Conservation (phyloP, 2,797 vertebrate species). For the Carcharodon carcharias region DNA sequence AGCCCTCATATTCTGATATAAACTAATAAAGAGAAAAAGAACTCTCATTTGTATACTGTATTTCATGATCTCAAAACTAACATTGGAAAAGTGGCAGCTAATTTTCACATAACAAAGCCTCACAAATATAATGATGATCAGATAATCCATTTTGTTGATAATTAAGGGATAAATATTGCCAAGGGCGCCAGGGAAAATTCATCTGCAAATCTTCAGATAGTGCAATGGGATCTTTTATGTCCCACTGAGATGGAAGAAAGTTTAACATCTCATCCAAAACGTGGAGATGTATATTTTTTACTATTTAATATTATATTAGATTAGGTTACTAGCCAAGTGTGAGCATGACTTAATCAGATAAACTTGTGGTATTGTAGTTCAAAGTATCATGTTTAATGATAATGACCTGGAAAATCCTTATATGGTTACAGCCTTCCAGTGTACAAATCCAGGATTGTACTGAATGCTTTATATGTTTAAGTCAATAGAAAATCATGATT, state of each 20-base stretch:
- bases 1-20: too few relatives aligned
- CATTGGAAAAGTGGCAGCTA: background rate
- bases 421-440: background rate
- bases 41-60: background rate
- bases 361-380: background rate
- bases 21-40: too few relatives aligned
- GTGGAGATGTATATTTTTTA: background rate
- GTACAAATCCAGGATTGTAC: background rate
- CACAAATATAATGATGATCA: background rate
- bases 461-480: background rate
- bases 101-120: background rate
- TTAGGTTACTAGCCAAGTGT: background rate
- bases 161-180: background rate
- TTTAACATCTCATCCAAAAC: background rate
- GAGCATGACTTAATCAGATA: background rate
- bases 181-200: background rate
- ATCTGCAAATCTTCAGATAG: background rate
- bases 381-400: background rate
- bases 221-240: background rate
- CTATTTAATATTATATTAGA: background rate
- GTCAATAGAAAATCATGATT: background rate
- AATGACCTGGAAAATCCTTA: background rate
- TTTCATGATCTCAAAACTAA: background rate
- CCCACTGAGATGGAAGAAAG: background rate
- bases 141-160: background rate